These are phyloP conservation scores for Trichopria drosophilae DNA, from an alignment of 2,888 invertebrate genomes.

Conservation along the genomic window DNA sequence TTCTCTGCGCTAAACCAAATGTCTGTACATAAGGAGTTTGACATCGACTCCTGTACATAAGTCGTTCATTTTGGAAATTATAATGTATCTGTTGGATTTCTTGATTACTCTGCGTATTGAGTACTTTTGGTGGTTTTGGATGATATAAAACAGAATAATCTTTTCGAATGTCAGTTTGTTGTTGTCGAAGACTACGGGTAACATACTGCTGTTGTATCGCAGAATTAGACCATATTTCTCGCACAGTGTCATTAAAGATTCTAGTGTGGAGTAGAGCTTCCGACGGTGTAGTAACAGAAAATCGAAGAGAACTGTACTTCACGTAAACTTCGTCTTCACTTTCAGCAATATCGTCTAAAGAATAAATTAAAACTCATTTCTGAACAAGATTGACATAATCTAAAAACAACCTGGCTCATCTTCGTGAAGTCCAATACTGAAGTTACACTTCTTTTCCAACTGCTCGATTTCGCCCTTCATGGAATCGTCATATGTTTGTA, in stretches of 20 bases:
- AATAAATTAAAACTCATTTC: too few species aligned
- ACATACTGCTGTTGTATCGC: slow-evolving; percentile 1
- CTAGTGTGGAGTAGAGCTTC: slow-evolving; percentile 47
- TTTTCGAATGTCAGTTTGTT: too few species aligned
- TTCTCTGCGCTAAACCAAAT: slow-evolving; percentile 21
- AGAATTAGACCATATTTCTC: slow-evolving; percentile 41
- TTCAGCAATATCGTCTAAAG: too few species aligned
- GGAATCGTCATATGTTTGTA: not conserved
- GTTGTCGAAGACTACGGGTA: not conserved
- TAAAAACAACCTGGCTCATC: too few species aligned
- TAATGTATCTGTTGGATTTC: slow-evolving; percentile 19
- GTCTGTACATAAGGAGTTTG: slow-evolving; percentile 28
- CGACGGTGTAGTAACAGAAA: slow-evolving; percentile 42
- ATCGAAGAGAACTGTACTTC: slow-evolving; percentile 34
- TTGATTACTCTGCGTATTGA: slow-evolving; percentile 10
- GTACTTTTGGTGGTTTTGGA: slow-evolving; percentile 3
- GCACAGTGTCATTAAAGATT: slow-evolving; percentile 41
- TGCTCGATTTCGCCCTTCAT: too few species aligned
- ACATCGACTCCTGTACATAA: slow-evolving; percentile 17
- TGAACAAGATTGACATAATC: too few species aligned
- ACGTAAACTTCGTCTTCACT: slow-evolving; percentile 25
- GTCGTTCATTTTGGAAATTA: slow-evolving; percentile 29
- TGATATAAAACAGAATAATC: too few species aligned
- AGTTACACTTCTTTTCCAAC: too few species aligned
- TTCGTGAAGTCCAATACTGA: too few species aligned